Evolutionary conservation across 2,888 invertebrate genomes (phyloP).

Genomic region (Lysandra bellargus): DNA sequence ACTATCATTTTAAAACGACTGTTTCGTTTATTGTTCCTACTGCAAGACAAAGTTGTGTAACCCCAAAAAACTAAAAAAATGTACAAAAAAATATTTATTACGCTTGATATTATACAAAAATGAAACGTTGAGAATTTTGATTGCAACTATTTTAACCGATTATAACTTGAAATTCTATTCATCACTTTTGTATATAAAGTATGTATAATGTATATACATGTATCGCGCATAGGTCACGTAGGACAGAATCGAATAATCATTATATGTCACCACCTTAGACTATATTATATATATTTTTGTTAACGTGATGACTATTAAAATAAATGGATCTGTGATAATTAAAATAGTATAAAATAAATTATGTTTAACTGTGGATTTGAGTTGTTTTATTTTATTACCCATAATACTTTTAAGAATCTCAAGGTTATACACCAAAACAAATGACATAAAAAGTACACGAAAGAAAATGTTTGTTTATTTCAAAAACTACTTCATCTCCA

Average conservation of each 20-base stretch:
- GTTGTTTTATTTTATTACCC: conserved; percentile 37
- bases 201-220: conserved; percentile 75
- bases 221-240: conserved; percentile 52
- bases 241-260: conserved; percentile 52
- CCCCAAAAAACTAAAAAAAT: conserved; percentile 2
- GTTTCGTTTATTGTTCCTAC: conserved; percentile 18
- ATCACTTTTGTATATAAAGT: conserved; percentile 59
- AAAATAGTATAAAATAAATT: conserved; percentile 80
- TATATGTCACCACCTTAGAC: conserved; percentile 67
- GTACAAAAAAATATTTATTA: conserved; percentile 24
- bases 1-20: neutral
- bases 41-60: conserved; percentile 1
- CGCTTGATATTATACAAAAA: neutral
- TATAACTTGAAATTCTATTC: conserved; percentile 32
- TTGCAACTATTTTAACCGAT: conserved; percentile 31
- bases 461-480: neutral
- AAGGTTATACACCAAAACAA: neutral
- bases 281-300: conserved; percentile 79
- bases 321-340: conserved; percentile 80
- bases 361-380: conserved; percentile 74
- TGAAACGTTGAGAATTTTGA: conserved; percentile 28
- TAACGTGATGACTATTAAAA: conserved; percentile 79
- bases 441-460: neutral
- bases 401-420: neutral
- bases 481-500: neutral